These are phyloP conservation scores for Laticauda laticaudata DNA, from an alignment of 2,113 vertebrate species.

Conservation along the genomic window DNA sequence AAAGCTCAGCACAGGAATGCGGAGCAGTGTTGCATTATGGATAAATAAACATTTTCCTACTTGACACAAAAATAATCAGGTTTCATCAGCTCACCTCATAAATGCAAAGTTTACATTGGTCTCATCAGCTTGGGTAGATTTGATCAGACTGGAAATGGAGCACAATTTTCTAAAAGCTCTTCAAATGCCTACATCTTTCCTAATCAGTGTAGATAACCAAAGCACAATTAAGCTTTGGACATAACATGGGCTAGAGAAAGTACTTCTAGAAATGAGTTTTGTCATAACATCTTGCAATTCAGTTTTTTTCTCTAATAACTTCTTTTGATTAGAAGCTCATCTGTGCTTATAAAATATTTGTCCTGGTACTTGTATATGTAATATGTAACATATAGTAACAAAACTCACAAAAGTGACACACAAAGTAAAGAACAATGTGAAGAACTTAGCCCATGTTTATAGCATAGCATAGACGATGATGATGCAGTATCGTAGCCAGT, in stretches of 20 bases:
- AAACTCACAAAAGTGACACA: neutral
- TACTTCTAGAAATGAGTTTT: neutral
- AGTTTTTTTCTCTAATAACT: neutral
- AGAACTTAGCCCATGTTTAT: neutral
- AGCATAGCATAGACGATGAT: neutral
- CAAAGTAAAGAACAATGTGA: neutral
- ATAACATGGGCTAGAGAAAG: neutral
- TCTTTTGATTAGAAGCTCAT: neutral
- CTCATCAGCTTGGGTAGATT: neutral
- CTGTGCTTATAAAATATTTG: neutral
- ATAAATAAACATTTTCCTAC: neutral
- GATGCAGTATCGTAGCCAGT: conserved; percentile 80
- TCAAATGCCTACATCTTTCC: neutral
- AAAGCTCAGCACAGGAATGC: neutral
- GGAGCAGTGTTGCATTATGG: neutral
- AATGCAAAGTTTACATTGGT: neutral
- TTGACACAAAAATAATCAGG: neutral
- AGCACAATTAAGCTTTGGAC: neutral
- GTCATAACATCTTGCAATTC: neutral
- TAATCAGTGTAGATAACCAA: neutral
- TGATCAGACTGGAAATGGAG: neutral
- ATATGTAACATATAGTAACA: neutral
- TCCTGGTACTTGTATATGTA: neutral
- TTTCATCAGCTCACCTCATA: neutral
- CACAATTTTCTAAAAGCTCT: neutral